A percentile compares a stretch with the other conserved stretches of the same genome.
These are phyloP conservation scores for Procambarus clarkii DNA, from an alignment of 1,140 invertebrate genomes.

Conservation along the genomic window DNA sequence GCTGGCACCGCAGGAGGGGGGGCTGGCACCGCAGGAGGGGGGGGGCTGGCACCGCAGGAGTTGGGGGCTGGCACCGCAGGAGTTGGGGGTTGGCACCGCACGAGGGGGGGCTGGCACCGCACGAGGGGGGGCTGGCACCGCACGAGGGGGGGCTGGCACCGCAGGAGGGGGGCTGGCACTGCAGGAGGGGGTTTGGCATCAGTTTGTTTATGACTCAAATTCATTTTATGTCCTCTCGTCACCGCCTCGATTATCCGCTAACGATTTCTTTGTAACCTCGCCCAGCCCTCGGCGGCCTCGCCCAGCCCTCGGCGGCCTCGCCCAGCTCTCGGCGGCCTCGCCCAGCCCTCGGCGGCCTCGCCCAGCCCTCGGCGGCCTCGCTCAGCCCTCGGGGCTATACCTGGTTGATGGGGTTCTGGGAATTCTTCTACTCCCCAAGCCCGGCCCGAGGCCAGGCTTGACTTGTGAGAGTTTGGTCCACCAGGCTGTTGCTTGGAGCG, in stretches of 20 bases:
- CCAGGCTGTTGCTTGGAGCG: too few relatives aligned
- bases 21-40: neutral
- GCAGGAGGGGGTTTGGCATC: neutral
- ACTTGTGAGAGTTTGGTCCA: too few relatives aligned
- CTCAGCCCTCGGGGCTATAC: too few relatives aligned
- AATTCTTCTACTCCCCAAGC: too few relatives aligned
- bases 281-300: too few relatives aligned
- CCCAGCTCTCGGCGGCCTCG: too few relatives aligned
- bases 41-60: neutral
- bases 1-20: too few relatives aligned
- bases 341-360: too few relatives aligned
- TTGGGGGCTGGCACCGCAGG: neutral
- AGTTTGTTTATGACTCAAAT: neutral
- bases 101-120: neutral
- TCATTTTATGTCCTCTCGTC: neutral
- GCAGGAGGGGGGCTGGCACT: neutral
- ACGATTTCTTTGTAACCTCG: neutral
- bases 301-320: neutral
- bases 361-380: too few relatives aligned
- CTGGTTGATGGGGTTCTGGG: too few relatives aligned
- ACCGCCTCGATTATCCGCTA: neutral
- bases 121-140: neutral
- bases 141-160: neutral
- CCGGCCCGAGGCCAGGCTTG: too few relatives aligned
- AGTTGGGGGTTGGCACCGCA: neutral